A percentile compares a stretch with the other conserved stretches of the same genome.
phyloP scores from a whole-genome alignment of 2,113 vertebrate genomes.

The Acanthisitta chloris region DNA sequence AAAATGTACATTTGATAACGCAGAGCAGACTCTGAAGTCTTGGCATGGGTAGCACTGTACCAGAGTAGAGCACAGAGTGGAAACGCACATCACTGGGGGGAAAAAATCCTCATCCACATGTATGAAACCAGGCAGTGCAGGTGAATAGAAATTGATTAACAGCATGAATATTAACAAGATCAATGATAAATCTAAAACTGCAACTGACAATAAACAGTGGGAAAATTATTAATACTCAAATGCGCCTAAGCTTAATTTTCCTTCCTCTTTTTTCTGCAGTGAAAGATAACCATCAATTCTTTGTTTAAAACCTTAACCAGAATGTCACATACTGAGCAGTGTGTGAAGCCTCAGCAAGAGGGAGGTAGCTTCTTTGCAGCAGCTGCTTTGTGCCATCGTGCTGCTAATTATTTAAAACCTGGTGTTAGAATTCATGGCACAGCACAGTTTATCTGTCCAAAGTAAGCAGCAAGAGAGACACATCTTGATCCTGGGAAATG shows the following conservation, averaged over 20 bases:
- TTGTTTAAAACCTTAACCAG: slow-evolving; percentile 44
- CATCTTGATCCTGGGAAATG: background rate
- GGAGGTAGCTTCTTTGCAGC: background rate
- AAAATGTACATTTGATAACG: background rate
- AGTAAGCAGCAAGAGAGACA: background rate
- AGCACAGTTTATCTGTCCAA: background rate
- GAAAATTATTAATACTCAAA: background rate
- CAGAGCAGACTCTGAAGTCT: background rate
- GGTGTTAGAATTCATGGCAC: background rate
- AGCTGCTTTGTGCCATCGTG: background rate
- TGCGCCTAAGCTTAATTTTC: background rate
- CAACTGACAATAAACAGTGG: slow-evolving; percentile 21
- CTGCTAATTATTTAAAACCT: background rate
- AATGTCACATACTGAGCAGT: background rate
- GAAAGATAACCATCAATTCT: background rate
- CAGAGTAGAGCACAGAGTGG: background rate
- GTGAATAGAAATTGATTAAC: background rate
- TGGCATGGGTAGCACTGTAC: background rate
- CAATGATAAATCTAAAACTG: slow-evolving; percentile 14
- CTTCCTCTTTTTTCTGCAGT: background rate
- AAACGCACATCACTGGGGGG: background rate
- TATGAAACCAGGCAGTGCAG: background rate
- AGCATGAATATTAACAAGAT: background rate
- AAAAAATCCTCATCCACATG: background rate
- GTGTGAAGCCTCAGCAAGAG: background rate